A percentile compares a stretch with the other conserved stretches of the same genome.
phyloP scores from a whole-genome alignment of 1,140 invertebrate species.

The Drosophila santomea region DNA sequence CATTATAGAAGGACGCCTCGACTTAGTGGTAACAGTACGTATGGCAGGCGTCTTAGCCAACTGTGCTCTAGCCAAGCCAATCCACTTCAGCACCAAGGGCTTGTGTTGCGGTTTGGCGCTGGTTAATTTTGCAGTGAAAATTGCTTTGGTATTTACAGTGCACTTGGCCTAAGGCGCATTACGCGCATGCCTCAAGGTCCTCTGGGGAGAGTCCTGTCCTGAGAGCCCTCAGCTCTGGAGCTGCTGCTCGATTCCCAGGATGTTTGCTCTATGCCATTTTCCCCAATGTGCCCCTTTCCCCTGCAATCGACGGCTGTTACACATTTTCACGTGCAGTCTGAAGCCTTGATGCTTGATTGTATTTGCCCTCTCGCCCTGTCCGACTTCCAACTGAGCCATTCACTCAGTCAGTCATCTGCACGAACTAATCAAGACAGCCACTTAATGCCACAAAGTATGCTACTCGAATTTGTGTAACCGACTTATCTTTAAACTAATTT shows the following conservation, averaged over 20 bases:
- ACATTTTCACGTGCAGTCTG: constrained; percentile 70
- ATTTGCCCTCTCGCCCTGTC: constrained; percentile 36
- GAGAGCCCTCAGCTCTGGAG: no score
- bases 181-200: constrained; percentile 38
- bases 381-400: not conserved
- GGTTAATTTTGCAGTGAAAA: constrained; percentile 80
- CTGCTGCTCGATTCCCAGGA: constrained; percentile 16
- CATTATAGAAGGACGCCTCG: constrained; percentile 51
- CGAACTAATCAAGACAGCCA: constrained; percentile 73
- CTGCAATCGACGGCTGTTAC: constrained; percentile 69
- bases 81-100: constrained; percentile 54
- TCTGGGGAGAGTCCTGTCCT: not conserved
- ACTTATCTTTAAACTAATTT: constrained; percentile 82
- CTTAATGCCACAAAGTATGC: constrained; percentile 68
- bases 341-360: constrained; percentile 63
- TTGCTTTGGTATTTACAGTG: constrained; percentile 82
- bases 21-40: constrained; percentile 38
- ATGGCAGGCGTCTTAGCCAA: constrained; percentile 15
- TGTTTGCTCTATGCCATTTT: constrained; percentile 49
- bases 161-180: constrained; percentile 74
- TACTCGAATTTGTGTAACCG: constrained; percentile 73
- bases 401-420: not conserved
- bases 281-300: not conserved
- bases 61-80: constrained; percentile 18
- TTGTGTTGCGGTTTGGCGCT: constrained; percentile 74